Evolutionary conservation across 2,888 invertebrate species (phyloP).

Genomic region (Fragum fragum): DNA sequence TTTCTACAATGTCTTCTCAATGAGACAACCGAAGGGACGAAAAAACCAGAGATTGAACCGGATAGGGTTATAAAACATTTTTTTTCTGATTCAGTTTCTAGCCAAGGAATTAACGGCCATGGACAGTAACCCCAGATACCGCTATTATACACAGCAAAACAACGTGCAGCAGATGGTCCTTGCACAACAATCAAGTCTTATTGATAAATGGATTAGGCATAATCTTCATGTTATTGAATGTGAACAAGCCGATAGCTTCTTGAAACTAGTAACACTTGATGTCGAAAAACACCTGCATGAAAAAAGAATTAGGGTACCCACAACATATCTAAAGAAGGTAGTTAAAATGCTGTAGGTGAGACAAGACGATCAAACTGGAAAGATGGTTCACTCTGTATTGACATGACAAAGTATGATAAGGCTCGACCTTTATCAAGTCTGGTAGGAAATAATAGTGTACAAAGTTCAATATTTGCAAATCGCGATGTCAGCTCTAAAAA

Average conservation of each 20-base stretch:
- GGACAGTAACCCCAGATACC: not conserved
- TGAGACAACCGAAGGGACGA: no score
- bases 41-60: no score
- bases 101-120: no score
- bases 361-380: not conserved
- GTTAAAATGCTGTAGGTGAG: not conserved
- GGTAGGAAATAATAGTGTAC: not conserved
- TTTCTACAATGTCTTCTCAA: no score
- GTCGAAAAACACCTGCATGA: not conserved
- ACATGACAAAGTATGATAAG: not conserved
- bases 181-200: no score
- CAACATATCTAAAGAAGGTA: not conserved
- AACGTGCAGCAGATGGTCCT: no score
- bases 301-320: not conserved
- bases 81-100: no score
- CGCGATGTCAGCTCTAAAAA: not conserved
- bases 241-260: not conserved
- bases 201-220: not conserved
- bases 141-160: not conserved
- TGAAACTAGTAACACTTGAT: not conserved
- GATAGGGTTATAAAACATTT: no score
- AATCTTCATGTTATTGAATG: not conserved
- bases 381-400: not conserved
- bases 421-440: not conserved
- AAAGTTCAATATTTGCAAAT: not conserved